Evolutionary conservation across 2,888 invertebrate species (phyloP), one percentile per base, ranked within the genome.

Genomic region (Synanthedon vespiformis): DNA sequence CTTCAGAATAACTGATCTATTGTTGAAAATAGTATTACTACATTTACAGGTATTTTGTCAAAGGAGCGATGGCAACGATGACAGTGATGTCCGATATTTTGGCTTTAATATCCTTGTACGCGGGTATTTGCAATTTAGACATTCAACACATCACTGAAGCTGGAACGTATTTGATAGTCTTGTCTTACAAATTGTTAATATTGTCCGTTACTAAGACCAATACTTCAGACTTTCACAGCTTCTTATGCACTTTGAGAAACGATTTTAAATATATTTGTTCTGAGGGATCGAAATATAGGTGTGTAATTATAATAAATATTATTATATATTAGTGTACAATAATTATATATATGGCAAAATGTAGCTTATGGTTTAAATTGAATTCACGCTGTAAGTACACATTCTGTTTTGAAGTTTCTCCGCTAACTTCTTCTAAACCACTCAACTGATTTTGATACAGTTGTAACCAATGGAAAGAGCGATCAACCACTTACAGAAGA

Each of bases 231-330:
- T 80, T 66, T 51, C 60, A 68, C 14, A 62, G 61, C 16, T 64
- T 80, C 1, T 54, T 76, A 40, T 53, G 55, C 50, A 58, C 61
- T 5, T 61, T 79, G 55, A 62, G 64, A 55, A 63, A 63, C 13
- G 79, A 80, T 62, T 80, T 77, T 57, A 50, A 62, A 40, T 77
- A 71, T 53, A 65, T 75, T 49, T 72, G 72, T 52, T 66, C 68
- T 2, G 59, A 58, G 10, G 71, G 66, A 41, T 53, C 56, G 22
- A 71, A 62, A 54, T 75, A 74, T 56, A 74, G 71, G 77, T 76
- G 59, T 54, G 22, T 40, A 40, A 11, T 47, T 27, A 44, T 52
- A 22, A 22, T 22, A 22, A 22, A 40, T 22, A 22, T 4, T 22
- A 22, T 4, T 18, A 18, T 18, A 22, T 22, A 22, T 22, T 22